Evolutionary conservation across 1,140 invertebrate species (phyloP), one percentile per base, ranked within the genome.

Genomic region (Agrilus planipennis): DNA sequence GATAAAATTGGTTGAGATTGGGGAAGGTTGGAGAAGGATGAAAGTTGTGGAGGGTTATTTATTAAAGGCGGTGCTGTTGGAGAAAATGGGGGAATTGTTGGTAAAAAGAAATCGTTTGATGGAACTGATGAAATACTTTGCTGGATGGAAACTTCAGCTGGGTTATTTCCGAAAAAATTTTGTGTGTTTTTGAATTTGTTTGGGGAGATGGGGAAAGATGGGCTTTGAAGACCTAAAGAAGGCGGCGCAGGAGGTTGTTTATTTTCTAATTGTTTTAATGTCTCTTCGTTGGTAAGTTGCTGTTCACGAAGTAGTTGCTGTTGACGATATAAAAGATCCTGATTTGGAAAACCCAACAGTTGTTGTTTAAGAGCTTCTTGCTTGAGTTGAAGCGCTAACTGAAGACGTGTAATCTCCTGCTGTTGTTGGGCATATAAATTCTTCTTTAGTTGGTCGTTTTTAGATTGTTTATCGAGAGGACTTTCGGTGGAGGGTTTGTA

Each of bases 291-390:
- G 23, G 51, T 55, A 17, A 52, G 54, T 27, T 61, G 50, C 42
- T 70, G 65, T 49, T 73, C 67, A 22, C 63, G 41, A 32, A 67
- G 49, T 21, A 52, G 47, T 37, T 68, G 63, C 37, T 75, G 64
- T 17, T 71, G 62, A 46, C 76, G 71, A 44, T 73, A 58, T 9
- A 81, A 61, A 39, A 79, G 64, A 46, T 81, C 73, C 27, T 81
- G 77, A 14, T 75, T 65, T 53, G 81, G 79, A 15, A 82, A 55
- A 30, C 75, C 64, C 4, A 25, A 22, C 16, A 50, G 19, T 20
- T 84, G 79, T 45, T 81, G 73, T 52, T 84, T 78, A 17, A 84
- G 53, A 15, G 75, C 56, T 28, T 71, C 67, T 52, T 83, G 79
- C 44, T 81, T 79, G 49, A 81, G 72, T 52, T 79, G 75, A 9